Percentiles rank a stretch among this genome's conserved stretches.
Evolutionary conservation across 1,140 invertebrate species (phyloP).

Genomic region (Achroia grisella): DNA sequence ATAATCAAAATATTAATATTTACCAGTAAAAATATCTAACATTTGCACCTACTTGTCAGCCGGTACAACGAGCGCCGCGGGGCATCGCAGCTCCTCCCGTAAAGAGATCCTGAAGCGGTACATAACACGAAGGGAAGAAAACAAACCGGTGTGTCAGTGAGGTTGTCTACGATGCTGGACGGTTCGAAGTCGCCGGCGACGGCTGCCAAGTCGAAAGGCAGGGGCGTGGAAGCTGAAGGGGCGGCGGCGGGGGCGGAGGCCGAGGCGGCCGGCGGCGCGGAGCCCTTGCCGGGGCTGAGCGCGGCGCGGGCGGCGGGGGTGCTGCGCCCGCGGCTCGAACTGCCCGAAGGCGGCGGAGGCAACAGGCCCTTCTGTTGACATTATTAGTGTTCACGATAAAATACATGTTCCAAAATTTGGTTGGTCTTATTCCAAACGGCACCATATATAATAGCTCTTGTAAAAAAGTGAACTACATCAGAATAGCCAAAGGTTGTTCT

Average conservation of each 20-base stretch:
- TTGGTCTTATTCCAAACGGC: too few species aligned
- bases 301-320: constrained; percentile 53
- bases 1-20: too few species aligned
- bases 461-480: too few species aligned
- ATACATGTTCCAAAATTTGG: too few species aligned
- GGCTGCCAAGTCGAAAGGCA: constrained; percentile 56
- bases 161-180: constrained; percentile 33
- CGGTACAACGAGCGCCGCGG: not conserved
- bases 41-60: too few species aligned
- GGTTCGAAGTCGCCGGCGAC: constrained; percentile 48
- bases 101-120: too few species aligned
- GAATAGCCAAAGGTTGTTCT: too few species aligned
- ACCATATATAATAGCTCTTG: too few species aligned
- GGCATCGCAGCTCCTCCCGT: too few species aligned
- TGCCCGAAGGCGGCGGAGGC: constrained; percentile 77
- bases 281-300: constrained; percentile 64
- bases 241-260: constrained; percentile 10
- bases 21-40: too few species aligned
- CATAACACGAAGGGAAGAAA: not conserved
- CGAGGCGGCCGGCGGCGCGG: constrained; percentile 7
- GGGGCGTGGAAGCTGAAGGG: constrained; percentile 30
- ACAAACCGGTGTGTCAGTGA: constrained; percentile 39
- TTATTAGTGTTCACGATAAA: too few species aligned
- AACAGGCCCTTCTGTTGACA: constrained; percentile 67
- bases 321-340: constrained; percentile 37